These are phyloP conservation scores for Smutsia gigantea DNA, from an alignment of 2,797 vertebrate species.

Conservation along the genomic window DNA sequence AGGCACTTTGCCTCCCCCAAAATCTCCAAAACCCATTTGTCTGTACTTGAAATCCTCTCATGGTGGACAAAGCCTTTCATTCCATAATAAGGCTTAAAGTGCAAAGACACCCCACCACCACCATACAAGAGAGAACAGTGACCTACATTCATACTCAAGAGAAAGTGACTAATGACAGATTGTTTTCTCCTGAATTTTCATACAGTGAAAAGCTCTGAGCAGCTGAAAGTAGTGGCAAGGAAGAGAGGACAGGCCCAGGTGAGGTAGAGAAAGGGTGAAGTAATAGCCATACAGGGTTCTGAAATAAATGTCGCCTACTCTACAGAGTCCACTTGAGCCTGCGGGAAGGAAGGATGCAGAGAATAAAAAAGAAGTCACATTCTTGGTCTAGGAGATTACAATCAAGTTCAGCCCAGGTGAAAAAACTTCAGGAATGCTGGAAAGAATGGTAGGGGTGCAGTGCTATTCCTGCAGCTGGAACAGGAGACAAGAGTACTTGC, in stretches of 20 bases:
- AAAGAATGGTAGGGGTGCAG: neutral
- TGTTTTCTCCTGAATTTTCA: neutral
- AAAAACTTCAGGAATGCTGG: slow-evolving; percentile 44
- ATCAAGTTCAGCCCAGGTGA: slow-evolving; percentile 63
- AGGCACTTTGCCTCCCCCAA: neutral
- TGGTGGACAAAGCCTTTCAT: neutral
- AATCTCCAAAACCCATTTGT: neutral
- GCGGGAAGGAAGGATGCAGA: neutral
- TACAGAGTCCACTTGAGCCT: neutral
- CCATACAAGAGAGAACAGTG: neutral
- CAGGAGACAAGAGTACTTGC: neutral
- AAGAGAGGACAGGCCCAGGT: neutral
- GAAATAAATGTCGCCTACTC: neutral
- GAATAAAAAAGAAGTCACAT: neutral
- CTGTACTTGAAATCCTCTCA: neutral
- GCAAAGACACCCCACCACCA: slow-evolving; percentile 46
- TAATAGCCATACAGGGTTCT: neutral
- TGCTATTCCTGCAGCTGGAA: neutral
- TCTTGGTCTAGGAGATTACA: slow-evolving; percentile 28
- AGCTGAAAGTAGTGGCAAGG: neutral
- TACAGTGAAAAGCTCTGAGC: neutral
- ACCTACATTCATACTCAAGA: slow-evolving; percentile 42
- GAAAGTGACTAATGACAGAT: slow-evolving; percentile 40
- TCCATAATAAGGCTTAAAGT: neutral
- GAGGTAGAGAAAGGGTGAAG: neutral